Percentiles rank a stretch among this genome's conserved stretches.
Evolutionary conservation across 1,140 invertebrate genomes (phyloP).

Genomic region (Hylyphantes graminicola): DNA sequence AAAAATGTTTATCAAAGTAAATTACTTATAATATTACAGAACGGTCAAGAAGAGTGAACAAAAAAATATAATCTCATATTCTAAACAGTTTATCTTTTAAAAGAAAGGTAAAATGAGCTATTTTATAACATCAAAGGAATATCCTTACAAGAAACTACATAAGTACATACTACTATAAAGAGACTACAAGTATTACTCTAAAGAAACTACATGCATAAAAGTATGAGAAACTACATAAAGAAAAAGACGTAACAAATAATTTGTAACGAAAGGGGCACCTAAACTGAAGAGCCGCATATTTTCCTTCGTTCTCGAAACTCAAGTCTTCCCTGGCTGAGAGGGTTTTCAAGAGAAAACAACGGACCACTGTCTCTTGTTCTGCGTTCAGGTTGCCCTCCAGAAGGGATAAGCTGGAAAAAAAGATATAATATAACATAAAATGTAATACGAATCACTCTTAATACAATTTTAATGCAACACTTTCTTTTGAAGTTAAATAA

Average conservation of each 20-base stretch:
- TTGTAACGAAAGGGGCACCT: not conserved
- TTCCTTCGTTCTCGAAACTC: slow-evolving; percentile 57
- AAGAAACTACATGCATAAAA: no score
- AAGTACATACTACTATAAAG: no score
- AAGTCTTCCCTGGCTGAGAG: slow-evolving; percentile 35
- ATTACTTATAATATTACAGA: no score
- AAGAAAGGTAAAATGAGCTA: not conserved
- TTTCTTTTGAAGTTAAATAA: no score
- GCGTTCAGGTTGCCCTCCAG: slow-evolving; percentile 45
- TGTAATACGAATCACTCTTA: not conserved
- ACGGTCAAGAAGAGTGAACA: no score
- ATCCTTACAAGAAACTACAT: slow-evolving; percentile 1
- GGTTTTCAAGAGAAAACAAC: slow-evolving; percentile 50
- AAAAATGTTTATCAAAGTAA: no score
- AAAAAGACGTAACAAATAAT: not conserved
- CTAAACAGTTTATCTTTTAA: no score
- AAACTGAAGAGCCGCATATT: slow-evolving; percentile 40
- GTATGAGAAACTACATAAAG: not conserved
- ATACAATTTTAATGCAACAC: not conserved
- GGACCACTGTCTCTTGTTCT: slow-evolving; percentile 51
- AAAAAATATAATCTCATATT: no score
- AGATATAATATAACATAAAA: not conserved
- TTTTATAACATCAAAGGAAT: not conserved
- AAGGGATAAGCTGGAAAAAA: slow-evolving; percentile 43
- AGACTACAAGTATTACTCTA: no score